Evolutionary conservation across 2,888 invertebrate species (phyloP), one percentile per base, ranked within the genome.

Genomic region (Ochlodes sylvanus): DNA sequence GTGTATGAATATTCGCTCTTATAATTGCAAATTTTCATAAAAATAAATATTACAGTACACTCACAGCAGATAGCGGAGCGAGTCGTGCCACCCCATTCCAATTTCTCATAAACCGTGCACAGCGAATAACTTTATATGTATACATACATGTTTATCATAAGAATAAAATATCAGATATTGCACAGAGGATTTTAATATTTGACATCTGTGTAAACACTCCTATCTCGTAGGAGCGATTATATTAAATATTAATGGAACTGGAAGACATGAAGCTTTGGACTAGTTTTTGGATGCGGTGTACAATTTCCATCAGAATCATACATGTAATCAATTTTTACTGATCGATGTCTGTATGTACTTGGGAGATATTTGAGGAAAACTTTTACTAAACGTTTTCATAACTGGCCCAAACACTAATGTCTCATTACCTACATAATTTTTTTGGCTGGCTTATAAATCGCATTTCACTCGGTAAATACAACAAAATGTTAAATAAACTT

Each of bases 101-200:
- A 50, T 55, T 66, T 19, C n/a, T 27, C 32, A 41, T 42, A 34
- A 55, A 55, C 9, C 32, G 15, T 34, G 47, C 14, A 63, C 47
- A 60, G 32, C 32, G 17, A 14, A 52, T 52, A 52, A 52, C 52
- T 52, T 47, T 47, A 50, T 10, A 44, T 10, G 10, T 7, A 12
- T 56, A 63, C 21, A 21, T 15, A 63, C 44, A 63, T 50, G 54
- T 67, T 67, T 55, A 50, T 63, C 47, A 67, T 54, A 60, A 64
- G 66, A 67, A 62, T 62, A 66, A 63, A 63, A 63, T 55, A 56
- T 42, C 54, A 27, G 54, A 58, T 63, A 64, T 60, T 63, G 68
- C 71, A 54, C 56, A 44, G 47, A 19, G 63, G 62, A 69, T 73
- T 75, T 73, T 71, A 73, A 75, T 76, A 75, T 76, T 75, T 75